These are phyloP conservation scores for Enteromius trimaculatus DNA, from an alignment of 2,797 vertebrate genomes.

Conservation along the genomic window DNA sequence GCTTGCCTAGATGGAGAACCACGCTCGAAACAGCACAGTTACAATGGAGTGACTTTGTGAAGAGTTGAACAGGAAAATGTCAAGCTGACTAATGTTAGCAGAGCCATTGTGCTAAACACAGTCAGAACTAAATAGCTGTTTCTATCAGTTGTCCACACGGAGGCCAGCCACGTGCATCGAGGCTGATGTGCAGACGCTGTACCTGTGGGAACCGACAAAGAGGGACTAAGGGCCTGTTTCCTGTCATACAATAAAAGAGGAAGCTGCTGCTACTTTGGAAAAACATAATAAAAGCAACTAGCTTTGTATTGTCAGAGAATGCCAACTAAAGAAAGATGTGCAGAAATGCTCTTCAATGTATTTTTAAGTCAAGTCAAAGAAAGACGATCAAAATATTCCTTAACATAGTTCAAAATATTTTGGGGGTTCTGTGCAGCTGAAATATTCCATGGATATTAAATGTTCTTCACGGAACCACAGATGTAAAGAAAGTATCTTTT, in stretches of 20 bases:
- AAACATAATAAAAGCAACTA: constrained; percentile 50
- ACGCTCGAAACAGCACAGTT: background rate
- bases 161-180: constrained; percentile 36
- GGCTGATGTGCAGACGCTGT: constrained; percentile 29
- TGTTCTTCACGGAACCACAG: background rate
- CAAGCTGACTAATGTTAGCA: background rate
- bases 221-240: constrained; percentile 62
- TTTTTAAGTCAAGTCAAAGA: background rate
- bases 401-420: background rate
- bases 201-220: constrained; percentile 48
- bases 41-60: background rate
- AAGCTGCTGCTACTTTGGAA: constrained; percentile 48
- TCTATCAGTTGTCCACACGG: constrained; percentile 1
- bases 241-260: constrained; percentile 63
- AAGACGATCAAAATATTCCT: background rate
- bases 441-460: background rate
- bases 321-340: background rate
- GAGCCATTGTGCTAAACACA: constrained; percentile 29
- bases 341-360: background rate
- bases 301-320: constrained; percentile 7
- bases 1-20: background rate
- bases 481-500: background rate
- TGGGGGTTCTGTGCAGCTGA: background rate
- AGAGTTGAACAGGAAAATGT: constrained; percentile 1
- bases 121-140: constrained; percentile 23